Base-by-base conservation (phyloP, 2,888 invertebrate genomes). In the Bembecia ichneumoniformis region DNA sequence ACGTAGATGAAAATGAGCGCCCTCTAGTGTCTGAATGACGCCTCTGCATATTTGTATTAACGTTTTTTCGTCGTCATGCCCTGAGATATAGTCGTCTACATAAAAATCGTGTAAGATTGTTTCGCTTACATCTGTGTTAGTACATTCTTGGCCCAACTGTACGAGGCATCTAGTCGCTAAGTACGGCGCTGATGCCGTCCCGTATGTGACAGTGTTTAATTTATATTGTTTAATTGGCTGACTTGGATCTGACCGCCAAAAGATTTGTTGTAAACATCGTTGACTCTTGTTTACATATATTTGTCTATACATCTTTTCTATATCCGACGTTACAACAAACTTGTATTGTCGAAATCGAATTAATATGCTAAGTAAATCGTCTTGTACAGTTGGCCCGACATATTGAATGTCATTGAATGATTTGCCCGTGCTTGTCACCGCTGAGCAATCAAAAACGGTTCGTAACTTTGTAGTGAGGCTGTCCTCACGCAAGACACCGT, bases 391-490 rank as follows among this genome's bases (percentile, higher is more conserved):
- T 4, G 35, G 35, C 10, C 35, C 35, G 10, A 35, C 10, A 4
- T 7, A 7, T 35, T 35, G 35, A 35, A 35, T 35, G 4, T 35
- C 5, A 35, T 35, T 35, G 35, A 35, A 35, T 20, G 47, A 56
- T 1, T 49, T 13, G 10, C 55, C 52, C 14, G 58, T 51, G 1
- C 49, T 28, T 3, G 55, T 52, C 1, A 46, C 50, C 43, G 44
- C 28, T 44, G 56, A 55, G 1, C 54, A 54, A 43, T 57, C 54
- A 47, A 56, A 58, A 0, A 59, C 58, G 3, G 51, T 52, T 4
- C 58, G 43, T 11, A 57, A 15, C 17, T 56, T 53, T 5, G 52
- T 56, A 1, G 55, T 57, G 9, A 49, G 43, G 11, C 57, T 57
- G 17, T 20, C 45, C 9, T 54, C 56, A 35, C 57, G 56, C 3